Conservation (phyloP, 1,140 invertebrate genomes). For the Planococcus citri region DNA sequence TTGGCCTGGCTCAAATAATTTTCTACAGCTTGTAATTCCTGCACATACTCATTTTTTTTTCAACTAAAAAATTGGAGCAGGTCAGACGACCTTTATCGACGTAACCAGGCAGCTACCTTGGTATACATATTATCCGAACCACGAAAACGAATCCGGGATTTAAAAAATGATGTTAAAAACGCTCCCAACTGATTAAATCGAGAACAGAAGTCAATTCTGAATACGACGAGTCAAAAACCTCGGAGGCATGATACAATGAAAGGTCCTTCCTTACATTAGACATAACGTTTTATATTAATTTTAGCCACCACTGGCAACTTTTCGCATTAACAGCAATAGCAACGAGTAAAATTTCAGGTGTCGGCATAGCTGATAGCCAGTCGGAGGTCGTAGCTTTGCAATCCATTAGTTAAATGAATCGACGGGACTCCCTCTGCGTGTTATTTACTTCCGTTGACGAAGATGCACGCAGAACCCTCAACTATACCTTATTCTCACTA, state of each 20-base stretch:
- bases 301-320: not conserved
- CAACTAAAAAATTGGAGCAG: no score
- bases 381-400: conserved; percentile 17
- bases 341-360: conserved; percentile 17
- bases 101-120: no score
- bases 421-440: conserved; percentile 17
- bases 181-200: no score
- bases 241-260: not conserved
- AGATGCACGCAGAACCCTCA: conserved; percentile 17
- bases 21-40: no score
- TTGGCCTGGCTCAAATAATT: no score
- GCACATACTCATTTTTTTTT: no score
- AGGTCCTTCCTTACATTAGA: not conserved
- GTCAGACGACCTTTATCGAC: no score
- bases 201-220: no score
- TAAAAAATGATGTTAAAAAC: no score
- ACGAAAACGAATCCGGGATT: no score
- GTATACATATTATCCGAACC: no score
- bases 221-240: not conserved
- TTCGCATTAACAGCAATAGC: conserved; percentile 13
- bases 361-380: conserved; percentile 19
- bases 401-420: conserved; percentile 20
- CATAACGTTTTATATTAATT: conserved; percentile 1
- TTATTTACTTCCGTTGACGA: conserved; percentile 17
- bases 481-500: conserved; percentile 7